Evolutionary conservation across 2,113 vertebrate genomes (phyloP).

Genomic region (Triplophysa rosa): DNA sequence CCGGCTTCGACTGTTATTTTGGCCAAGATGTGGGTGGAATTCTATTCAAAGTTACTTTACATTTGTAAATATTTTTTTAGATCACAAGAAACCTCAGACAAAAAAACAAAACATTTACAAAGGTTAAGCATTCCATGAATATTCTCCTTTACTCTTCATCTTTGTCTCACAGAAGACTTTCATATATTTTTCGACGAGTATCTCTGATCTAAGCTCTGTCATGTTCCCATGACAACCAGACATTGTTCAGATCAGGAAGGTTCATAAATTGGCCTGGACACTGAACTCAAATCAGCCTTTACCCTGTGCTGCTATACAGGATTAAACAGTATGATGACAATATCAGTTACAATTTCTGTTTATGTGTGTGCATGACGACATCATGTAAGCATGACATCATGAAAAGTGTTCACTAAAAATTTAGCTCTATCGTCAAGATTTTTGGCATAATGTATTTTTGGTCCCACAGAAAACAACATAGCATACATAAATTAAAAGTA

Average conservation of each 20-base stretch:
- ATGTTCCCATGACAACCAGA: conserved; percentile 69
- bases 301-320: conserved; percentile 39
- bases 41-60: background rate
- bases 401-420: background rate
- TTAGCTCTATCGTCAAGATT: background rate
- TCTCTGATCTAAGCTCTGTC: conserved; percentile 51
- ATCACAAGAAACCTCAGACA: too few relatives aligned
- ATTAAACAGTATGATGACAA: background rate
- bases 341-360: background rate
- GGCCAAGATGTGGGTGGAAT: background rate
- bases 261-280: conserved; percentile 52
- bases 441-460: too few relatives aligned
- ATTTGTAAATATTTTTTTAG: background rate
- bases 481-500: too few relatives aligned
- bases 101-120: background rate
- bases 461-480: too few relatives aligned
- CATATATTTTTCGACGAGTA: conserved; percentile 37
- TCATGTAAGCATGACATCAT: too few relatives aligned
- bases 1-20: background rate
- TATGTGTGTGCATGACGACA: background rate
- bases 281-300: conserved; percentile 51
- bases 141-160: background rate
- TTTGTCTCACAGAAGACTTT: conserved; percentile 3
- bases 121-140: background rate
- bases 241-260: conserved; percentile 58